phyloP scores from a whole-genome alignment of 2,797 vertebrate genomes.

The Phalloptychus januarius region DNA sequence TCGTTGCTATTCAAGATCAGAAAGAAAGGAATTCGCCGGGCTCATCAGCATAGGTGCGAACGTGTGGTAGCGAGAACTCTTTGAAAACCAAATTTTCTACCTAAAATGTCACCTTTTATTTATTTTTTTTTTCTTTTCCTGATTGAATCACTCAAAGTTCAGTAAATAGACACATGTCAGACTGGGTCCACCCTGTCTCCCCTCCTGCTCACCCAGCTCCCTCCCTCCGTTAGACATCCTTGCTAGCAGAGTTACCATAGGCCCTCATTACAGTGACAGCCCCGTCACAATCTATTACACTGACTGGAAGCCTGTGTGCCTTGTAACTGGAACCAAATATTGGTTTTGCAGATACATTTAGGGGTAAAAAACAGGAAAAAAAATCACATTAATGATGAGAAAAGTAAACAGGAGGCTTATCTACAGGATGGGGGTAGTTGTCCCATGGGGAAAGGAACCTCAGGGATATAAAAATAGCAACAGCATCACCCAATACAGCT shows the following conservation, averaged over 20 bases:
- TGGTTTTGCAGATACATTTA: constrained; percentile 75
- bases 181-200: constrained; percentile 18
- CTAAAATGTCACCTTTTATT: constrained; percentile 8
- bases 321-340: constrained; percentile 74
- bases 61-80: constrained; percentile 20
- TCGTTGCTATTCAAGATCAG: constrained; percentile 37
- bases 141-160: constrained; percentile 41
- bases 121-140: constrained; percentile 14
- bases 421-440: constrained; percentile 61
- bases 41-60: constrained; percentile 23
- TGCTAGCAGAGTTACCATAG: constrained; percentile 67
- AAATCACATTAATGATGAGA: constrained; percentile 61
- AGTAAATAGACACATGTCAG: constrained; percentile 55
- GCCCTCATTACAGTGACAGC: constrained; percentile 57
- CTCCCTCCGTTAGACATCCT: constrained; percentile 52
- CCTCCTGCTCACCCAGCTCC: neutral
- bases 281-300: constrained; percentile 68
- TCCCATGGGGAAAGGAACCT: constrained; percentile 64
- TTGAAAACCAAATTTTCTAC: constrained; percentile 21
- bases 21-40: constrained; percentile 34
- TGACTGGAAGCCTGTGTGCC: constrained; percentile 52
- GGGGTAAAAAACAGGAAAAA: constrained; percentile 9
- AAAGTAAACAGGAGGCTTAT: constrained; percentile 72
- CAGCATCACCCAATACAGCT: constrained; percentile 62
- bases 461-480: constrained; percentile 67